phyloP scores from a whole-genome alignment of 2,797 vertebrate species.

The Lithobates sylvaticus region DNA sequence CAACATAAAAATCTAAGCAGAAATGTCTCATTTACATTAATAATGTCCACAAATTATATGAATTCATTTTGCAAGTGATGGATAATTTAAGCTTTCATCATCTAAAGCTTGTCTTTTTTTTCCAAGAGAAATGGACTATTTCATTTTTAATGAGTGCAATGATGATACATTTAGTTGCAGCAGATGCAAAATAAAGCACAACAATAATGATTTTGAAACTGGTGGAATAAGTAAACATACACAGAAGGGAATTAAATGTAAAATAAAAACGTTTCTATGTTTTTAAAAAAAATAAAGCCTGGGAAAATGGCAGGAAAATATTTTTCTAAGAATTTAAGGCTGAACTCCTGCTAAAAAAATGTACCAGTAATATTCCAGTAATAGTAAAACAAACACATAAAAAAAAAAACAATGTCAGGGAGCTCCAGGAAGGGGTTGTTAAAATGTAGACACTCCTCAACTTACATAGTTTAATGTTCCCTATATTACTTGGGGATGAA shows the following conservation, averaged over 20 bases:
- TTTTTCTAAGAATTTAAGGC: not conserved
- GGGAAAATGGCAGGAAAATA: not conserved
- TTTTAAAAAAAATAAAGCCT: not conserved
- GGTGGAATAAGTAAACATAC: constrained; percentile 82
- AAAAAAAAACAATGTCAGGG: not conserved
- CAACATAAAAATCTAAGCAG: constrained; percentile 87
- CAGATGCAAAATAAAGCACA: constrained; percentile 86
- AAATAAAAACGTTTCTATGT: constrained; percentile 76
- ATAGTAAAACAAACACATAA: no score
- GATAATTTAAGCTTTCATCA: constrained; percentile 98
- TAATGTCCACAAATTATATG: constrained; percentile 89
- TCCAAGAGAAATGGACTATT: constrained; percentile 92
- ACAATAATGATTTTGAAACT: constrained; percentile 85
- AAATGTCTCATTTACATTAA: constrained; percentile 91
- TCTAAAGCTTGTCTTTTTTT: constrained; percentile 90
- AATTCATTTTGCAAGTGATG: constrained; percentile 92
- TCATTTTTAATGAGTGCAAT: constrained; percentile 96
- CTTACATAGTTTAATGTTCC: not conserved
- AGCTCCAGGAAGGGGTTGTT: no score
- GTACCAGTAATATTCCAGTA: not conserved
- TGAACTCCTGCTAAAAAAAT: not conserved
- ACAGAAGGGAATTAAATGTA: constrained; percentile 73
- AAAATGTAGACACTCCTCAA: not conserved
- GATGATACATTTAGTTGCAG: constrained; percentile 88
- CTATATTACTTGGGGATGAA: no score